Percentiles rank a stretch among this genome's conserved stretches.
Evolutionary conservation across 2,113 vertebrate genomes (phyloP).

Genomic region (Myodes glareolus): DNA sequence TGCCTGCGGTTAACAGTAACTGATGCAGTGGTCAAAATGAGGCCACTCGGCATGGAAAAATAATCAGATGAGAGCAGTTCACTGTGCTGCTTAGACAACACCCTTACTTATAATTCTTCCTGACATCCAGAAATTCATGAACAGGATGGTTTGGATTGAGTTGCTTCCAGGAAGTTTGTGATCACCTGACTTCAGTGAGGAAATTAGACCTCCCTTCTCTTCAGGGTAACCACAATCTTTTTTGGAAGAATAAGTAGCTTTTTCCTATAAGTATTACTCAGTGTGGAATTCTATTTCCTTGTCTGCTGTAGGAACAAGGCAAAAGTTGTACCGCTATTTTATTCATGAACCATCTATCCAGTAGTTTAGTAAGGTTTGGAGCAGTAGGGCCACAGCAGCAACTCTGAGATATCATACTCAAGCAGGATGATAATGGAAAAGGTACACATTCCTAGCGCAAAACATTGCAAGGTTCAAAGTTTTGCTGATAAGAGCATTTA

Average conservation of each 20-base stretch:
- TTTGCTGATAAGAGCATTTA: slow-evolving; percentile 41
- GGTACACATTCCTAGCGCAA: slow-evolving; percentile 4
- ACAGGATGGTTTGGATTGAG: not conserved
- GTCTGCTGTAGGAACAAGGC: not conserved
- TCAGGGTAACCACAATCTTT: slow-evolving; percentile 39
- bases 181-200: slow-evolving; percentile 38
- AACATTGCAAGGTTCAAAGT: slow-evolving; percentile 28
- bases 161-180: slow-evolving; percentile 49
- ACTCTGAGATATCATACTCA: no score
- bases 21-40: not conserved
- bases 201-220: slow-evolving; percentile 49
- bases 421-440: not conserved
- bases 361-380: not conserved
- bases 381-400: not conserved
- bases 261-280: slow-evolving; percentile 43
- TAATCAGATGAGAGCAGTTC: slow-evolving; percentile 11
- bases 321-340: not conserved
- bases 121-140: slow-evolving; percentile 58
- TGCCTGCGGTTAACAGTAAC: not conserved
- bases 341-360: not conserved
- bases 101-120: slow-evolving; percentile 33
- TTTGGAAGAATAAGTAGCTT: not conserved
- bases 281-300: slow-evolving; percentile 48
- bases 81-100: not conserved
- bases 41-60: not conserved